These are phyloP conservation scores for Cryptotermes secundus DNA, from an alignment of 1,140 invertebrate species.

Conservation along the genomic window DNA sequence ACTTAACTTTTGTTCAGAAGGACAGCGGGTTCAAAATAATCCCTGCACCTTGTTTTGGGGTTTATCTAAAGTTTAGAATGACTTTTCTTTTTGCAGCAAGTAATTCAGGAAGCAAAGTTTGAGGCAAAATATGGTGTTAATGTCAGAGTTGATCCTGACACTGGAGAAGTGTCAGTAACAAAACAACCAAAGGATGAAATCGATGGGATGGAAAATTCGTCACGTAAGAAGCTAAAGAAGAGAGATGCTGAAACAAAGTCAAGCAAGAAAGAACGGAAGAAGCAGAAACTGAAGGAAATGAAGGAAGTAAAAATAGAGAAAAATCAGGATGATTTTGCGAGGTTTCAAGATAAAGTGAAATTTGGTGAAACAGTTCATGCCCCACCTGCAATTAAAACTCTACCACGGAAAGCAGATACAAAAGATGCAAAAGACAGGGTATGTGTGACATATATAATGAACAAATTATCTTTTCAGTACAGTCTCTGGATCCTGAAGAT, in stretches of 20 bases:
- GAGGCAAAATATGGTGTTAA: conserved; percentile 57
- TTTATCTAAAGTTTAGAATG: background rate
- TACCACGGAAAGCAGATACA: conserved; percentile 49
- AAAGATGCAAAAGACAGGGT: background rate
- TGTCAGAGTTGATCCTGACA: conserved; percentile 49
- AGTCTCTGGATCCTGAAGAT: too few species aligned
- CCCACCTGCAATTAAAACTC: conserved; percentile 57
- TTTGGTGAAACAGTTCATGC: conserved; percentile 69
- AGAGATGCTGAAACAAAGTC: conserved; percentile 31
- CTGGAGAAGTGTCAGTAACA: conserved; percentile 49
- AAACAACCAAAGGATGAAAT: conserved; percentile 45
- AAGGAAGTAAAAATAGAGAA: conserved; percentile 35
- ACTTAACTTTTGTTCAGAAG: background rate
- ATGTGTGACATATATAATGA: background rate
- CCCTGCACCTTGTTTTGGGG: background rate
- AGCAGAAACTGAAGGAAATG: conserved; percentile 38
- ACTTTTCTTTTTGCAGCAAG: conserved; percentile 32
- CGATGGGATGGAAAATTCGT: conserved; percentile 46
- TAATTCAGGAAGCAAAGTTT: conserved; percentile 45
- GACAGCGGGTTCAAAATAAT: background rate
- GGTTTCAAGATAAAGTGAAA: conserved; percentile 55
- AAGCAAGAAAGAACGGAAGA: conserved; percentile 42
- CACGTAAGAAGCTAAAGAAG: conserved; percentile 32
- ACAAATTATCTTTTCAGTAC: background rate
- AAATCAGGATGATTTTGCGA: conserved; percentile 46